These are phyloP conservation scores for Zhengitettix transpicula DNA, from an alignment of 2,888 invertebrate species.

Conservation along the genomic window DNA sequence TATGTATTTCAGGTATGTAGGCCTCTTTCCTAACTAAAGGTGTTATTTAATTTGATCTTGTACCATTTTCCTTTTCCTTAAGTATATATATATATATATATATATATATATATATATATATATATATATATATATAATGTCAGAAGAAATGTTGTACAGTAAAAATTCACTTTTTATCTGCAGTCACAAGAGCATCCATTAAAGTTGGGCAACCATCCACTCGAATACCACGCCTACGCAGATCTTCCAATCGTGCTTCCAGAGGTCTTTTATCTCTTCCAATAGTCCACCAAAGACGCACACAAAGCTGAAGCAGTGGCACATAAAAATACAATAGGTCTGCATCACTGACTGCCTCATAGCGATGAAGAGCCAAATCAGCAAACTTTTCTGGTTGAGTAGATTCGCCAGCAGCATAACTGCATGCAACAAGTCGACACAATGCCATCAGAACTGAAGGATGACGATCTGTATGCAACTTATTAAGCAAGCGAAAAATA, in stretches of 20 bases:
- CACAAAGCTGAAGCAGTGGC: slow-evolving; percentile 48
- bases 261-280: slow-evolving; percentile 43
- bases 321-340: slow-evolving; percentile 50
- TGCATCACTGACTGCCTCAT: slow-evolving; percentile 52
- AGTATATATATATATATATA: too few relatives aligned
- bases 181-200: slow-evolving; percentile 32
- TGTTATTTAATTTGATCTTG: too few relatives aligned
- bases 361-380: slow-evolving; percentile 48
- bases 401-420: slow-evolving; percentile 33
- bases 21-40: too few relatives aligned
- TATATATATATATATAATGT: too few relatives aligned
- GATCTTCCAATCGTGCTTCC: slow-evolving; percentile 39
- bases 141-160: neutral
- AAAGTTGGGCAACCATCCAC: slow-evolving; percentile 41
- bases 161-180: neutral
- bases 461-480: slow-evolving; percentile 48
- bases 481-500: slow-evolving; percentile 46
- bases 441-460: slow-evolving; percentile 46
- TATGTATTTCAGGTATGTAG: too few relatives aligned
- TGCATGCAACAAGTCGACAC: slow-evolving; percentile 50
- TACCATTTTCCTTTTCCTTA: too few relatives aligned
- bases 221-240: slow-evolving; percentile 48
- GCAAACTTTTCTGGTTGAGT: slow-evolving; percentile 46
- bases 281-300: slow-evolving; percentile 46
- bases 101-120: too few relatives aligned